Base-by-base conservation (phyloP, 2,888 invertebrate species). In the Caenorhabditis afra region DNA sequence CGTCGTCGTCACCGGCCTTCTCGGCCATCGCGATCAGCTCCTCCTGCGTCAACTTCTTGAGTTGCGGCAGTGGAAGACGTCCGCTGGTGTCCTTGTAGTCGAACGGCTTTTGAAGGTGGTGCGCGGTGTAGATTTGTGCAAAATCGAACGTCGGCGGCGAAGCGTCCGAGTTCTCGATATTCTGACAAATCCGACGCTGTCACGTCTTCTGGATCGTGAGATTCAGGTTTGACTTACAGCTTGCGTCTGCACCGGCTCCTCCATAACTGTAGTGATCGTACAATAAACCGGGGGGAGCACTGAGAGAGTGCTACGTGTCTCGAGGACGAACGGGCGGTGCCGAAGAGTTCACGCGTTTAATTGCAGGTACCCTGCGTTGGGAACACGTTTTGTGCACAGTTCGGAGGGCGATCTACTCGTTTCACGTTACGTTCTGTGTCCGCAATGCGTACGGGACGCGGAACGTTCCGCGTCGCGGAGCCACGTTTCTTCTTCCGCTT, bases 361-460 rank as follows among this genome's bases (percentile, higher is more conserved):
- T 68, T 79, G 3, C 59, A 85, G 85, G 84, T 86, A 83, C 49
- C 86, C 87, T 1, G 70, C 85, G 10, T 70, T 92, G 29, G 97
- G 97, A 20, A 97, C 97, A 0, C 93, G 98, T 47, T 99, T 99
- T 91, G 96, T 97, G 2, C 98, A 99, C 91, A 97, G 97, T 0
- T 96, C 96, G 0, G 96, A 97, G 81, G 98, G 98, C 0, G 94
- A 95, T 87, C 95, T 97, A 91, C 92, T 99, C 45, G 95, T 99
- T 62, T 97, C 97, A 0, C 93, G 98, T 11, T 91, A 97, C 67
- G 95, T 97, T 80, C 95, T 97, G 0, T 99, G 99, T 90, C 95
- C 96, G 0, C 93, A 94, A 29, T 99, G 98, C 90, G 92, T 97
- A 57, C 91, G 74, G 1, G 84, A 75, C 12, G 53, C 74, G 18